Conservation (phyloP, 2,888 invertebrate genomes). For the Troides oblongomaculatus region DNA sequence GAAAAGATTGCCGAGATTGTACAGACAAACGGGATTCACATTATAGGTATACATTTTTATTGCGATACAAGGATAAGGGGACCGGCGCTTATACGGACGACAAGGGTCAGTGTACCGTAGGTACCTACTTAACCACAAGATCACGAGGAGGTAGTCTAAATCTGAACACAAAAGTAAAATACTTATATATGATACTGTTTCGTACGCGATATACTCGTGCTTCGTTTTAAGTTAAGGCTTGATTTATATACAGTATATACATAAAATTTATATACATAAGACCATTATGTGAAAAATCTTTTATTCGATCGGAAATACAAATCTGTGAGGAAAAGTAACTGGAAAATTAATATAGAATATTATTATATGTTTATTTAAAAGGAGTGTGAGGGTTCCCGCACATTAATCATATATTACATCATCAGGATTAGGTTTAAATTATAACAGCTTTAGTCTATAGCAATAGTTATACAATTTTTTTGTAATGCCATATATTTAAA, state of each 20-base stretch:
- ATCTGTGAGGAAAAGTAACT: no score
- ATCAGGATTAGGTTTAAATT: no score
- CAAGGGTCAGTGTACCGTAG: slow-evolving; percentile 17
- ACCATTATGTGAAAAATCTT: no score
- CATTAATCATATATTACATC: no score
- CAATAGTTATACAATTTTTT: no score
- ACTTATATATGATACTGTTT: slow-evolving; percentile 12
- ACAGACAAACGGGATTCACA: slow-evolving; percentile 23
- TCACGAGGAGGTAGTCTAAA: slow-evolving; percentile 7
- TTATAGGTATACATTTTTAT: slow-evolving; percentile 16
- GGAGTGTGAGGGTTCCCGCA: no score
- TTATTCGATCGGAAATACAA: no score
- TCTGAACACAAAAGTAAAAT: neutral
- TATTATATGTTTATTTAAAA: no score
- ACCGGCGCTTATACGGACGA: slow-evolving; percentile 1
- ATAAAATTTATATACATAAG: no score
- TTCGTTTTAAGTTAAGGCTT: neutral
- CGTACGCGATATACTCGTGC: neutral
- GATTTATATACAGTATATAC: no score
- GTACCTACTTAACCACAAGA: neutral
- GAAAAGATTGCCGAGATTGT: slow-evolving; percentile 22
- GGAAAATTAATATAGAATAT: no score
- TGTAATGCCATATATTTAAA: neutral
- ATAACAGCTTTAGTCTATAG: no score
- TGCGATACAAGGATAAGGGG: slow-evolving; percentile 28